Conservation (phyloP, 2,888 invertebrate genomes). For the Drosophila colorata region DNA sequence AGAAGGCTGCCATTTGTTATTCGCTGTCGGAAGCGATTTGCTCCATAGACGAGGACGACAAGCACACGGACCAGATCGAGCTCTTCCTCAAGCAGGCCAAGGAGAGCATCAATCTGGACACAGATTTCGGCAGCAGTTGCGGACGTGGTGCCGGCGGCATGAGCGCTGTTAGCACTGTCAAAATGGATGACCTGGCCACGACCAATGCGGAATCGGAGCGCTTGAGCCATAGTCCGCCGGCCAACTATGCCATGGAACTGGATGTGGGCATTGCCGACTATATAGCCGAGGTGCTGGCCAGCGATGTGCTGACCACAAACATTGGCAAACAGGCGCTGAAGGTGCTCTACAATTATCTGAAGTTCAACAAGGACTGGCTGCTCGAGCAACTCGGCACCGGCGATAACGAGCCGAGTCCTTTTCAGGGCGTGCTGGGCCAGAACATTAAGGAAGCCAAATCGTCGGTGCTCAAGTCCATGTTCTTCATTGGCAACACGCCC, state of each 20-base stretch:
- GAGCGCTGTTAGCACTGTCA: slow-evolving; percentile 83
- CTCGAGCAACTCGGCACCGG: slow-evolving; percentile 87
- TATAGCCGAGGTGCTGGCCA: slow-evolving; percentile 87
- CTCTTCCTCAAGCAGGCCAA: slow-evolving; percentile 87
- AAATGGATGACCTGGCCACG: slow-evolving; percentile 81
- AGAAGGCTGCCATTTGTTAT: slow-evolving; percentile 88
- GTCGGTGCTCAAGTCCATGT: slow-evolving; percentile 91
- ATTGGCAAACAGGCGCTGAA: slow-evolving; percentile 87
- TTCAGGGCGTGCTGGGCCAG: slow-evolving; percentile 84
- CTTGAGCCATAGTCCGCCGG: slow-evolving; percentile 82
- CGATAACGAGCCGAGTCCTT: slow-evolving; percentile 80
- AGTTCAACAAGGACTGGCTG: slow-evolving; percentile 89
- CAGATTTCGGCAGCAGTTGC: slow-evolving; percentile 55
- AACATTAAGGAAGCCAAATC: slow-evolving; percentile 84
- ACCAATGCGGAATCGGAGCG: slow-evolving; percentile 78
- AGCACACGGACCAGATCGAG: slow-evolving; percentile 91
- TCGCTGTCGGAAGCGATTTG: slow-evolving; percentile 92
- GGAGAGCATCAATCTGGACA: slow-evolving; percentile 85
- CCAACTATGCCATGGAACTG: slow-evolving; percentile 82
- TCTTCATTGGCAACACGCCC: slow-evolving; percentile 90
- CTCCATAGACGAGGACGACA: slow-evolving; percentile 92
- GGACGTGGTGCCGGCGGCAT: slow-evolving; percentile 68
- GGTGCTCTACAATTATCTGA: slow-evolving; percentile 89
- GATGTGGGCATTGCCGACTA: slow-evolving; percentile 86
- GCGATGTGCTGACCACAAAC: slow-evolving; percentile 88